These are phyloP conservation scores for Gambelia wislizenii DNA, from an alignment of 2,797 vertebrate genomes.

Conservation along the genomic window DNA sequence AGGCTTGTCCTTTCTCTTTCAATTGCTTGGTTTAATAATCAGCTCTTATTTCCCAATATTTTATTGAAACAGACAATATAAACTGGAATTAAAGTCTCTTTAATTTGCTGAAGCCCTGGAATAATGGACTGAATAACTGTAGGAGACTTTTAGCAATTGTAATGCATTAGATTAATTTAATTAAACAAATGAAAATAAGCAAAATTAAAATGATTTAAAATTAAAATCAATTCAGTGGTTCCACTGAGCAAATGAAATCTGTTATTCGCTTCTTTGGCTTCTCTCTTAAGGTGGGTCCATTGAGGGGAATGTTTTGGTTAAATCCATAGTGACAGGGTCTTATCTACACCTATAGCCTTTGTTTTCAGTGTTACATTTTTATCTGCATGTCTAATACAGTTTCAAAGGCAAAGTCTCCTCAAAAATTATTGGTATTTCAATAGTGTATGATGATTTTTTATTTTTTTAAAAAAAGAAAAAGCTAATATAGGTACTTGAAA, in stretches of 20 bases:
- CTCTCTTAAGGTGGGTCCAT: background rate
- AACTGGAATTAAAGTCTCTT: background rate
- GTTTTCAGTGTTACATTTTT: background rate
- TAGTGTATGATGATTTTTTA: background rate
- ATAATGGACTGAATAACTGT: background rate
- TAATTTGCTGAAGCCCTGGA: background rate
- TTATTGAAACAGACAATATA: background rate
- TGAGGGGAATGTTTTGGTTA: background rate
- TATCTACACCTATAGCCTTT: background rate
- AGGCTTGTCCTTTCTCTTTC: background rate
- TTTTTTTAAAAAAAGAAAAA: background rate
- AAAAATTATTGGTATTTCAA: background rate
- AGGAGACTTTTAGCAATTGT: background rate
- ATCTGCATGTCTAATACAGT: background rate
- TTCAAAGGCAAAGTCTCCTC: background rate
- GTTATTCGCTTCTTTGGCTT: background rate
- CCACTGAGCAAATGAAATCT: background rate
- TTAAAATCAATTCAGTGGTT: background rate
- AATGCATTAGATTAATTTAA: constrained; percentile 21
- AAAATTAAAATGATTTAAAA: constrained; percentile 11
- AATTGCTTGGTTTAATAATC: background rate
- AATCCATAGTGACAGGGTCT: background rate
- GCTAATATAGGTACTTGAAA: background rate
- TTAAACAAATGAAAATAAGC: constrained; percentile 8
- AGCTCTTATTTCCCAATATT: background rate